phyloP scores from a whole-genome alignment of 2,113 vertebrate species.

The Rhadina sibilatrix region DNA sequence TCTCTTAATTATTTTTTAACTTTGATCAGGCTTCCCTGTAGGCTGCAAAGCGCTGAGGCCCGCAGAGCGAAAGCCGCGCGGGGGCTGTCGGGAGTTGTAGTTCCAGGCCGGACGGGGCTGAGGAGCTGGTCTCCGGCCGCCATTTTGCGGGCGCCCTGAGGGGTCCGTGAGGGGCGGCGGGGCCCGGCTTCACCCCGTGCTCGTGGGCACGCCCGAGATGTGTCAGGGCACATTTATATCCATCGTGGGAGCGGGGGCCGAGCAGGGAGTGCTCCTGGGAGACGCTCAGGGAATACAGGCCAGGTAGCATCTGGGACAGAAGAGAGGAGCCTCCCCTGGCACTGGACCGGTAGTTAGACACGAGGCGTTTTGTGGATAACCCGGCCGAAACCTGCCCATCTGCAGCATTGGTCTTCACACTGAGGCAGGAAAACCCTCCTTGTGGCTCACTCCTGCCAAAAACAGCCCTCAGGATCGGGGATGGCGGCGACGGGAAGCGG shows the following conservation, averaged over 20 bases:
- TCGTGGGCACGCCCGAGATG: fast-evolving
- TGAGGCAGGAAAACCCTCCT: background rate
- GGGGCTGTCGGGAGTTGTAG: background rate
- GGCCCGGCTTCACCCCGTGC: fast-evolving
- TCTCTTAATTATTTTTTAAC: background rate
- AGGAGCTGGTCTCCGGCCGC: fast-evolving
- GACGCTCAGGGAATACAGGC: no score
- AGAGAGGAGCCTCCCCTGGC: background rate
- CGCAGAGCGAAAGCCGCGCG: background rate
- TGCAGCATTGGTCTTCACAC: background rate
- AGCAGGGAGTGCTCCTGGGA: background rate
- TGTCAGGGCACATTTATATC: background rate
- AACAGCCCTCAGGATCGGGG: fast-evolving
- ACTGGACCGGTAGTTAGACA: background rate
- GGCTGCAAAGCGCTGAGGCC: background rate
- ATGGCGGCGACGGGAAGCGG: background rate
- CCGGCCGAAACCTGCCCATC: no score
- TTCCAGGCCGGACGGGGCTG: fast-evolving
- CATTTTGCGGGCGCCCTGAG: background rate
- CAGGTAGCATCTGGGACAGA: background rate
- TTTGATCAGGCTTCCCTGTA: background rate
- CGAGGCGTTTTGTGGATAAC: background rate
- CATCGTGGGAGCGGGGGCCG: fast-evolving
- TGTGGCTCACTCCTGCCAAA: background rate
- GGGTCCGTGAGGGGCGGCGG: fast-evolving